Conservation (phyloP, 2,797 vertebrate species). For the Rhincodon typus region DNA sequence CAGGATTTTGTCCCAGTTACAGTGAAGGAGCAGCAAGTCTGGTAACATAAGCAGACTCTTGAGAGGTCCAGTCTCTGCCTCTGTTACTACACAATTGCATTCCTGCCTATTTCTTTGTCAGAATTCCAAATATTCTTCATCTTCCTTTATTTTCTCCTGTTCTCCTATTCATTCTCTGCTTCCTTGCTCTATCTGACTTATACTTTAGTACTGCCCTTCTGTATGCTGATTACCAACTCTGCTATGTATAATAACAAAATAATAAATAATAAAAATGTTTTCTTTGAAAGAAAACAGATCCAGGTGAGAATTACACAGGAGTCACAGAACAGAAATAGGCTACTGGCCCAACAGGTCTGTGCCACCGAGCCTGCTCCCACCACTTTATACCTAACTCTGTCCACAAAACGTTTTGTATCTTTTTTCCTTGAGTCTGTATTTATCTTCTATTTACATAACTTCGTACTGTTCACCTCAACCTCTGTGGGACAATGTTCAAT, state of each 20-base stretch:
- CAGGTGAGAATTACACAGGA: background rate
- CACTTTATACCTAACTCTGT: background rate
- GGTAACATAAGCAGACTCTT: background rate
- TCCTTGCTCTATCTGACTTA: background rate
- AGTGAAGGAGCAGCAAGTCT: background rate
- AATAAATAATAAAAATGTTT: background rate
- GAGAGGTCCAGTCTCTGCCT: background rate
- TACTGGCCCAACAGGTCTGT: too few relatives aligned
- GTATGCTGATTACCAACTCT: background rate
- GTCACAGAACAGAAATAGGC: background rate
- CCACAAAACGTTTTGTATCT: background rate
- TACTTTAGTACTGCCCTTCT: background rate
- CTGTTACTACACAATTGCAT: background rate
- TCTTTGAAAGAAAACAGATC: background rate
- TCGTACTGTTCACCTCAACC: background rate
- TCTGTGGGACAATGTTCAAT: background rate
- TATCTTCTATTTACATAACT: background rate
- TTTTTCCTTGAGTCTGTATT: background rate
- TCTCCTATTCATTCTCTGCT: too few relatives aligned
- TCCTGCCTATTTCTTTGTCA: too few relatives aligned
- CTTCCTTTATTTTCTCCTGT: background rate
- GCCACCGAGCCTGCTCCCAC: background rate
- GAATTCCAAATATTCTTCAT: fast-evolving
- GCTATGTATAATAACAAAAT: background rate
- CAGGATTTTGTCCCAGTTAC: background rate